These are phyloP conservation scores for Tragelaphus buxtoni DNA, from an alignment of 2,113 vertebrate species.

Conservation along the genomic window DNA sequence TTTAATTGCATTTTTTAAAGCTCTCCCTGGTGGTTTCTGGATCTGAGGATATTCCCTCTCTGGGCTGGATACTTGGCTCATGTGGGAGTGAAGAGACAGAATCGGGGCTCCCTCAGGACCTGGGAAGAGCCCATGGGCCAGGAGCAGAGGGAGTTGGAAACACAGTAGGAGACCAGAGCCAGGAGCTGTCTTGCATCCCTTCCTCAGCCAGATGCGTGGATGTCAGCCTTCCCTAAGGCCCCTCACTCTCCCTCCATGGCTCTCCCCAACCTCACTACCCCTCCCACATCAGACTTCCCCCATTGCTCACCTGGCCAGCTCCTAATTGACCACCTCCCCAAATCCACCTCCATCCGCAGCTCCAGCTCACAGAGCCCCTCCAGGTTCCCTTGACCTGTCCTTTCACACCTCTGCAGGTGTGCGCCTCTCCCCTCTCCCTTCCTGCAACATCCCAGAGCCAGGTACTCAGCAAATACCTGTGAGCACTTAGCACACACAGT, in stretches of 20 bases:
- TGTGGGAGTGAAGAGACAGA: neutral
- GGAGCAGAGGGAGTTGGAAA: too few species aligned
- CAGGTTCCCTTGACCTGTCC: accelerated
- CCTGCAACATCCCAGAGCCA: neutral
- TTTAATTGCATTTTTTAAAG: conserved; percentile 50
- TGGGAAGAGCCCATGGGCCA: neutral
- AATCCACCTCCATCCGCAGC: neutral
- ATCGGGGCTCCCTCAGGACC: neutral
- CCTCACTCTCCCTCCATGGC: neutral
- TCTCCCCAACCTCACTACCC: neutral
- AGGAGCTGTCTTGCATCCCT: too few species aligned
- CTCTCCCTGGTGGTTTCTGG: neutral
- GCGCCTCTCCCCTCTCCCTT: neutral
- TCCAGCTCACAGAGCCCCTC: neutral
- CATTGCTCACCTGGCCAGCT: neutral
- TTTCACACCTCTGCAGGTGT: neutral
- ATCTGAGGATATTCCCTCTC: neutral
- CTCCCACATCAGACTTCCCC: neutral
- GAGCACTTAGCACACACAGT: neutral
- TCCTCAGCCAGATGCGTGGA: neutral
- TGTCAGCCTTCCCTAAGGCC: neutral
- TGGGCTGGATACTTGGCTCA: neutral
- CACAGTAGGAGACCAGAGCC: neutral
- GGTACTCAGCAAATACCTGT: neutral
- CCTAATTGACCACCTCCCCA: neutral